These are phyloP conservation scores for Leptura quadrifasciata DNA, from an alignment of 2,888 invertebrate species.

Conservation along the genomic window DNA sequence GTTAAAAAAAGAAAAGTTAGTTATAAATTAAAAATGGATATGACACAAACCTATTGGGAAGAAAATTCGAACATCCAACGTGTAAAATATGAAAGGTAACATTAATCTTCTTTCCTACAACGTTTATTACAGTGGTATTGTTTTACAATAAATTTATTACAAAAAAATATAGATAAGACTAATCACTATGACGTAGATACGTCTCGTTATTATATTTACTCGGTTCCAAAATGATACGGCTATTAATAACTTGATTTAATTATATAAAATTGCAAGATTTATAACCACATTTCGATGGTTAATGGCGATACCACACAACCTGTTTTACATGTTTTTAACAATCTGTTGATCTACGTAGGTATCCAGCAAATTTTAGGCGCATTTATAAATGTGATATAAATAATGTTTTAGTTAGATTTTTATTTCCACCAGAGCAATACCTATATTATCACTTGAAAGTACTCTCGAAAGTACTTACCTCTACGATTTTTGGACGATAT, in stretches of 20 bases:
- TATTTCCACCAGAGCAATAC: background rate
- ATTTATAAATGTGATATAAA: background rate
- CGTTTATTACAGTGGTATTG: background rate
- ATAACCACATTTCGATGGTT: constrained; percentile 24
- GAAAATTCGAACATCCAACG: constrained; percentile 75
- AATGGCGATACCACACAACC: constrained; percentile 31
- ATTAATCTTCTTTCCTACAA: constrained; percentile 25
- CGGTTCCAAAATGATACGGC: constrained; percentile 50
- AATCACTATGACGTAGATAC: constrained; percentile 50
- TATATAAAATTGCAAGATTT: constrained; percentile 52
- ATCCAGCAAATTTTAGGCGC: background rate
- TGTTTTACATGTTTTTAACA: constrained; percentile 39
- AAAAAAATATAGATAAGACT: constrained; percentile 38
- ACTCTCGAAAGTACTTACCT: background rate
- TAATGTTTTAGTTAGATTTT: too few relatives aligned
- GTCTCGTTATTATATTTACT: constrained; percentile 47
- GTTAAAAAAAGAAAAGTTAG: constrained; percentile 32
- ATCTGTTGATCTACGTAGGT: background rate
- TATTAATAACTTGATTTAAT: constrained; percentile 54
- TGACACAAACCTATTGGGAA: constrained; percentile 76
- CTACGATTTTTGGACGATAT: background rate
- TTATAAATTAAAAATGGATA: constrained; percentile 65
- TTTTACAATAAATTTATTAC: constrained; percentile 34
- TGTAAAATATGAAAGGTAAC: constrained; percentile 77
- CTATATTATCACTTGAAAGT: background rate